A percentile compares a stretch with the other conserved stretches of the same genome.
Evolutionary conservation across 2,113 vertebrate species (phyloP).

Genomic region (Acanthisitta chloris): DNA sequence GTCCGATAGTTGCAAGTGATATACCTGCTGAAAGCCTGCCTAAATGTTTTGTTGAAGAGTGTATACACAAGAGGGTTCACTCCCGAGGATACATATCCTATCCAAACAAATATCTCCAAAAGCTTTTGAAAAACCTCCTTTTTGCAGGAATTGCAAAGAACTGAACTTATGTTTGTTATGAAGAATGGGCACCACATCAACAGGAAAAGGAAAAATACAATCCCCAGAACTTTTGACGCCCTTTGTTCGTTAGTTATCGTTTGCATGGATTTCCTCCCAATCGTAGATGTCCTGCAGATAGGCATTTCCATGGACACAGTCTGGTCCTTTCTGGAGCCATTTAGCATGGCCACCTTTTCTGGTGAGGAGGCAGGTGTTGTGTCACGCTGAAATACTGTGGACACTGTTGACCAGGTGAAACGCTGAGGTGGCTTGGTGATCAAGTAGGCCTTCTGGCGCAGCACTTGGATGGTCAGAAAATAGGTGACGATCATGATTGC

Average conservation of each 20-base stretch:
- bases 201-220: conserved; percentile 94
- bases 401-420: conserved; percentile 78
- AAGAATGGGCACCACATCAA: conserved; percentile 99
- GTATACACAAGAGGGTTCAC: conserved; percentile 97
- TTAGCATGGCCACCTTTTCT: conserved; percentile 80
- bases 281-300: conserved; percentile 80
- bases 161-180: conserved; percentile 92
- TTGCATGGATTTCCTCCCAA: conserved; percentile 93
- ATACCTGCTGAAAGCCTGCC: conserved; percentile 90
- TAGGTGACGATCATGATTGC: conserved; percentile 95
- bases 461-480: conserved; percentile 88
- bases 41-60: conserved; percentile 96
- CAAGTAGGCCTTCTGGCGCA: conserved; percentile 90
- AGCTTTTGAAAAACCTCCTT: conserved; percentile 78
- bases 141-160: conserved; percentile 86
- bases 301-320: conserved; percentile 60
- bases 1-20: conserved; percentile 89
- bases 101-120: conserved; percentile 96
- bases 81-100: conserved; percentile 94
- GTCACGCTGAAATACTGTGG: conserved; percentile 86
- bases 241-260: conserved; percentile 94
- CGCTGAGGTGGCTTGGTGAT: conserved; percentile 84
- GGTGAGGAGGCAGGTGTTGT: conserved; percentile 65
- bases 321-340: conserved; percentile 73
- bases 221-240: conserved; percentile 94